Evolutionary conservation across 2,888 invertebrate genomes (phyloP).

Genomic region (Apotomis turbidana): DNA sequence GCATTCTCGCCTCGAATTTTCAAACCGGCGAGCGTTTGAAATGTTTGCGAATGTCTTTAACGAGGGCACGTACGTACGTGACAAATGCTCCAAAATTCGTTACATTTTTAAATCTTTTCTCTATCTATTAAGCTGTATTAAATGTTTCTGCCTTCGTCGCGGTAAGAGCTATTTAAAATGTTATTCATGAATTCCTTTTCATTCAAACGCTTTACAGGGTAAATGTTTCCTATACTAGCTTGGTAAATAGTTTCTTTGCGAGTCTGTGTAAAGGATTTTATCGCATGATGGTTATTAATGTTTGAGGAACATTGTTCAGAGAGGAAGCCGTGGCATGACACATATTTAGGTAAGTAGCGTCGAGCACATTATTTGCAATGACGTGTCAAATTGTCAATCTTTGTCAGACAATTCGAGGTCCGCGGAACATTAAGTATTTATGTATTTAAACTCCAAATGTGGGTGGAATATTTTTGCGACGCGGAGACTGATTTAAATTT

Average conservation of each 20-base stretch:
- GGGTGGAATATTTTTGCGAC: constrained; percentile 2
- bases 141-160: constrained; percentile 8
- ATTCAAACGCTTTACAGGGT: constrained; percentile 13
- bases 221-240: constrained; percentile 8
- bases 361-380: constrained; percentile 25
- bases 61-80: constrained; percentile 33
- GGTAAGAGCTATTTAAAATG: constrained; percentile 20
- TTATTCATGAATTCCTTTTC: constrained; percentile 21
- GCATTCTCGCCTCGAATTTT: constrained; percentile 51
- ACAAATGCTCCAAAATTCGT: constrained; percentile 19
- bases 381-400: constrained; percentile 18
- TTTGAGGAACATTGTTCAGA: neutral
- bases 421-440: constrained; percentile 4
- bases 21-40: constrained; percentile 40
- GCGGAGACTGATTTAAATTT: constrained; percentile 7
- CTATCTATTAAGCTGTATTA: constrained; percentile 25
- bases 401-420: constrained; percentile 10
- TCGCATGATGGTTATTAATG: constrained; percentile 4
- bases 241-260: neutral
- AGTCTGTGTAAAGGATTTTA: constrained; percentile 9
- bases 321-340: constrained; percentile 5
- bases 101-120: constrained; percentile 19
- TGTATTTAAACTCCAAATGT: constrained; percentile 21
- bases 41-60: constrained; percentile 45
- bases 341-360: constrained; percentile 1